phyloP scores from a whole-genome alignment of 2,797 vertebrate species.

The Phrynocephalus forsythii region DNA sequence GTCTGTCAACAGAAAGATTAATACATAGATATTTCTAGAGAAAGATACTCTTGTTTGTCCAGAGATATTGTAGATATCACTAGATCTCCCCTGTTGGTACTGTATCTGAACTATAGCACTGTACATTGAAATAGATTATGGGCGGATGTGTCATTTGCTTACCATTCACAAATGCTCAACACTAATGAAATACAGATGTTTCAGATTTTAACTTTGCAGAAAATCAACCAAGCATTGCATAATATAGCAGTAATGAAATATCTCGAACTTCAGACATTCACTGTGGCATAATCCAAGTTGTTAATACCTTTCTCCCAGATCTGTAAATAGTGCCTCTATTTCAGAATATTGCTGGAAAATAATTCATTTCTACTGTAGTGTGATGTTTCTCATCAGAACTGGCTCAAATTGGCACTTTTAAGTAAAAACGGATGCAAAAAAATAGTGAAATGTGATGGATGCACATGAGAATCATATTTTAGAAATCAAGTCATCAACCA shows the following conservation, averaged over 20 bases:
- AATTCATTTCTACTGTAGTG: neutral
- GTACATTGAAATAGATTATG: slow-evolving; percentile 61
- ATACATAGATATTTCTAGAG: slow-evolving; percentile 48
- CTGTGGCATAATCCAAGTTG: slow-evolving; percentile 43
- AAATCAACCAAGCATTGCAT: slow-evolving; percentile 16
- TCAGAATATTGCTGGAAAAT: slow-evolving; percentile 1
- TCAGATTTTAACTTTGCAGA: slow-evolving; percentile 37
- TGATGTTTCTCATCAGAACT: neutral
- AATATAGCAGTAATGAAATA: no score
- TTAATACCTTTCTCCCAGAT: slow-evolving; percentile 43
- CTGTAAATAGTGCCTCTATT: slow-evolving; percentile 46
- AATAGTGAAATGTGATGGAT: no score
- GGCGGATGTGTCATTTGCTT: slow-evolving; percentile 66
- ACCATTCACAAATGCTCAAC: slow-evolving; percentile 47
- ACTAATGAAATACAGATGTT: slow-evolving; percentile 48
- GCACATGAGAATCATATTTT: no score
- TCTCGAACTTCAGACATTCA: no score
- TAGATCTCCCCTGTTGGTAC: slow-evolving; percentile 55
- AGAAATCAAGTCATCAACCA: no score
- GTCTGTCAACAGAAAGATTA: slow-evolving; percentile 57
- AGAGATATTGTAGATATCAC: slow-evolving; percentile 55
- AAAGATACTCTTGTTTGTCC: slow-evolving; percentile 64
- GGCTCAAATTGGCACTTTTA: no score
- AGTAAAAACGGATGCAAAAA: no score
- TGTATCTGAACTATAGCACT: slow-evolving; percentile 61